Evolutionary conservation across 2,888 invertebrate genomes (phyloP).

Genomic region (Agonopterix heracliana): DNA sequence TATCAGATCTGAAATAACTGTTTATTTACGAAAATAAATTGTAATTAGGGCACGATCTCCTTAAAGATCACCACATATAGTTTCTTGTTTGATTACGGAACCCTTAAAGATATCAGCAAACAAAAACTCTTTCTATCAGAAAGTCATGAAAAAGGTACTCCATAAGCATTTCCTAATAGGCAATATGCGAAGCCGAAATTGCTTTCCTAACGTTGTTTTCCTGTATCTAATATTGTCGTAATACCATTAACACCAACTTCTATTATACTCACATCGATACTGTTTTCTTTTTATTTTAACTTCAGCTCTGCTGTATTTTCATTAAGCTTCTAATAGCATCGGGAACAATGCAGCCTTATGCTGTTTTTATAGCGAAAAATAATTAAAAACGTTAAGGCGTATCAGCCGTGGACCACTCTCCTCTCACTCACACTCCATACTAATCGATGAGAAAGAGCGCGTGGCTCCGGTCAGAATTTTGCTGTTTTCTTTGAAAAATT

Average conservation of each 20-base stretch:
- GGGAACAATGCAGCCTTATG: constrained; percentile 1
- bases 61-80: too few relatives aligned
- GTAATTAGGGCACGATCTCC: too few relatives aligned
- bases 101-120: too few relatives aligned
- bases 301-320: constrained; percentile 12
- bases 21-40: too few relatives aligned
- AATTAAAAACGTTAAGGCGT: constrained; percentile 13
- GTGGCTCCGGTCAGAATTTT: too few relatives aligned
- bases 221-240: constrained; percentile 63
- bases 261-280: constrained; percentile 30
- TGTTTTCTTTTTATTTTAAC: constrained; percentile 26
- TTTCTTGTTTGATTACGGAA: too few relatives aligned
- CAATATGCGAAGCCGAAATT: constrained; percentile 74
- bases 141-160: constrained; percentile 19
- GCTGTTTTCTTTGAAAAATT: too few relatives aligned
- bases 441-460: too few relatives aligned
- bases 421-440: too few relatives aligned
- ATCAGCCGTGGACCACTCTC: too few relatives aligned
- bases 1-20: too few relatives aligned
- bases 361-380: constrained; percentile 2
- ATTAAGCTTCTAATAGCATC: constrained; percentile 10
- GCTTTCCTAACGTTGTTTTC: constrained; percentile 70
- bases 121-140: not conserved
- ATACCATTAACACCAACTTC: constrained; percentile 56
- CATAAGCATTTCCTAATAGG: constrained; percentile 53